A percentile compares a stretch with the other conserved stretches of the same genome.
phyloP scores from a whole-genome alignment of 2,113 vertebrate species.

The Gymnarchus niloticus region DNA sequence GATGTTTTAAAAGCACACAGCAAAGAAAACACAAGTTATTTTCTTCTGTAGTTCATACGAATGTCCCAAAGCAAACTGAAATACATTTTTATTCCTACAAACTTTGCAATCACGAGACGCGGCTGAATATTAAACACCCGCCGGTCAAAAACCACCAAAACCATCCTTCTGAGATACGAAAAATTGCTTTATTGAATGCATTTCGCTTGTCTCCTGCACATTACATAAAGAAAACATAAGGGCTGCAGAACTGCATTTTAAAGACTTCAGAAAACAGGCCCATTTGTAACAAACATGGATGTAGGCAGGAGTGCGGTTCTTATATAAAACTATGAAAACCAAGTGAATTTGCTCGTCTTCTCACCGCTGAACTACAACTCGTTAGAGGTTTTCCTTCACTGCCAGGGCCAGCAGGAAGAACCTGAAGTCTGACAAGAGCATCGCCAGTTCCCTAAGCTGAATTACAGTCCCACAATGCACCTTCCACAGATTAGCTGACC shows the following conservation, averaged over 20 bases:
- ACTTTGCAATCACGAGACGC: constrained; percentile 78
- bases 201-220: not conserved
- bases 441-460: not conserved
- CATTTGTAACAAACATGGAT: not conserved
- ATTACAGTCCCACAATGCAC: not conserved
- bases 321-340: not conserved
- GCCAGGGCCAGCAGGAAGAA: not conserved
- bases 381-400: not conserved
- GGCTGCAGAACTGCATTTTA: not conserved
- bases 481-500: not conserved
- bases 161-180: constrained; percentile 40
- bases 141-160: constrained; percentile 51
- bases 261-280: not conserved
- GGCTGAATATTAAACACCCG: constrained; percentile 58
- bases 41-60: constrained; percentile 82
- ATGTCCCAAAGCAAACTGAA: constrained; percentile 80
- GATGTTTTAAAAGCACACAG: constrained; percentile 91
- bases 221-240: constrained; percentile 26
- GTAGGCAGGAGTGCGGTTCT: not conserved
- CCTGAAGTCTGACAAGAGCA: not conserved
- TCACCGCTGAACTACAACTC: not conserved
- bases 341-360: not conserved
- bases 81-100: constrained; percentile 81
- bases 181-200: constrained; percentile 26
- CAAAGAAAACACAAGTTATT: constrained; percentile 99